These are phyloP conservation scores for Cebidichthys violaceus DNA, from an alignment of 2,113 vertebrate genomes.

Conservation along the genomic window DNA sequence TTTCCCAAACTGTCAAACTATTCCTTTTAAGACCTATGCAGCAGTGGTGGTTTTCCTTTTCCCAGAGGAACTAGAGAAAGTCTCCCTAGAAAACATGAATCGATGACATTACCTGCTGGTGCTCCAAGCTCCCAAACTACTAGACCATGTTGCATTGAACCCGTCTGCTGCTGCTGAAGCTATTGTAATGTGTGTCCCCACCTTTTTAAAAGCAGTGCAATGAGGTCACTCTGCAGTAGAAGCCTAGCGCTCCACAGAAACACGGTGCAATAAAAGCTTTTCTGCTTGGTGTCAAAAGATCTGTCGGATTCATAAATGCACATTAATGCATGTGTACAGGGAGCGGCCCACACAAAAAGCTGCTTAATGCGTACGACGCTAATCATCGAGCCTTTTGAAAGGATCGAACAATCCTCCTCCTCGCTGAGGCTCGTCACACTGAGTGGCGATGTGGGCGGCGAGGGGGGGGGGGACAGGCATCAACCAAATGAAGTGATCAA, in stretches of 20 bases:
- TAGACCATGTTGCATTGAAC: background rate
- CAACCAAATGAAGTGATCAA: constrained; percentile 54
- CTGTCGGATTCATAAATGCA: constrained; percentile 13
- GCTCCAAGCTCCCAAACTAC: background rate
- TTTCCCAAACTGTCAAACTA: background rate
- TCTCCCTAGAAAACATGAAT: too few species aligned
- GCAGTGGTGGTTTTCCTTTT: background rate
- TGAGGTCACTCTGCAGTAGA: background rate
- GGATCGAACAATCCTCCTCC: background rate
- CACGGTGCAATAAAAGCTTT: constrained; percentile 8
- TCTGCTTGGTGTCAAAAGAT: constrained; percentile 13
- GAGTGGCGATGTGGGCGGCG: constrained; percentile 12
- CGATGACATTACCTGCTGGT: background rate
- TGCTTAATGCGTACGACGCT: background rate
- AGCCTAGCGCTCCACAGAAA: too few species aligned
- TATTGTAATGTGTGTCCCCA: background rate
- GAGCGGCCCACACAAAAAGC: constrained; percentile 26
- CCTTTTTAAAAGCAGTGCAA: background rate
- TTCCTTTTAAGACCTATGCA: background rate
- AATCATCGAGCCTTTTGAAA: constrained; percentile 38
- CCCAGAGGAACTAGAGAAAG: background rate
- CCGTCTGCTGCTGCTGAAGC: background rate
- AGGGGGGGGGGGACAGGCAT: constrained; percentile 36
- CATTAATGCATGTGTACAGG: background rate
- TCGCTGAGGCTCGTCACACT: constrained; percentile 12